phyloP scores from a whole-genome alignment of 2,888 invertebrate species.

The Blomia tropicalis region DNA sequence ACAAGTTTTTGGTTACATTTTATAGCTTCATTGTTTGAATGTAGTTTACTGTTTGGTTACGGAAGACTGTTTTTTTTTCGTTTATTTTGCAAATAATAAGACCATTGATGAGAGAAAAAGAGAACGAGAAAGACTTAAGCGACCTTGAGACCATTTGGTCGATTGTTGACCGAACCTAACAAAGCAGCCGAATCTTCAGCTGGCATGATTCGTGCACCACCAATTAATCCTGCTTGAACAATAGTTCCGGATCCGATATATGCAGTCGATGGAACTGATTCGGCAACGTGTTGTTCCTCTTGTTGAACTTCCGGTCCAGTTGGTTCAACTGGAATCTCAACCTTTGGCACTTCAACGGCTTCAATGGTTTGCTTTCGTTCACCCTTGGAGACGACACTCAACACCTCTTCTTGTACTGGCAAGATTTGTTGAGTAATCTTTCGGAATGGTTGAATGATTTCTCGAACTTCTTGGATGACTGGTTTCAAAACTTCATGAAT shows the following conservation, averaged over 20 bases:
- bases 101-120: neutral
- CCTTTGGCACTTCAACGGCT: constrained; percentile 14
- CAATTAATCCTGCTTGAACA: constrained; percentile 20
- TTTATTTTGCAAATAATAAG: neutral
- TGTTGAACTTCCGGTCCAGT: neutral
- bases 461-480: constrained; percentile 23
- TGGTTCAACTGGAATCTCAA: neutral
- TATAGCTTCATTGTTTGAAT: too few species aligned
- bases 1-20: too few species aligned
- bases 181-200: neutral
- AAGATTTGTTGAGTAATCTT: constrained; percentile 22
- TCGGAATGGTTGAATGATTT: constrained; percentile 22
- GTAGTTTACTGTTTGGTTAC: too few species aligned
- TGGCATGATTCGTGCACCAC: constrained; percentile 16
- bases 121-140: neutral
- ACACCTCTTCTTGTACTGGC: constrained; percentile 22
- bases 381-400: constrained; percentile 15
- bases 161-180: neutral
- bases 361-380: constrained; percentile 7
- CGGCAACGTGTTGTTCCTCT: neutral
- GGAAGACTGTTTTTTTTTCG: too few species aligned
- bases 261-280: neutral
- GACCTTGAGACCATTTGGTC: neutral
- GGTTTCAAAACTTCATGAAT: constrained; percentile 24
- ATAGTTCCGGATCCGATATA: neutral